phyloP scores from a whole-genome alignment of 2,797 vertebrate species.

The Cuniculus paca region DNA sequence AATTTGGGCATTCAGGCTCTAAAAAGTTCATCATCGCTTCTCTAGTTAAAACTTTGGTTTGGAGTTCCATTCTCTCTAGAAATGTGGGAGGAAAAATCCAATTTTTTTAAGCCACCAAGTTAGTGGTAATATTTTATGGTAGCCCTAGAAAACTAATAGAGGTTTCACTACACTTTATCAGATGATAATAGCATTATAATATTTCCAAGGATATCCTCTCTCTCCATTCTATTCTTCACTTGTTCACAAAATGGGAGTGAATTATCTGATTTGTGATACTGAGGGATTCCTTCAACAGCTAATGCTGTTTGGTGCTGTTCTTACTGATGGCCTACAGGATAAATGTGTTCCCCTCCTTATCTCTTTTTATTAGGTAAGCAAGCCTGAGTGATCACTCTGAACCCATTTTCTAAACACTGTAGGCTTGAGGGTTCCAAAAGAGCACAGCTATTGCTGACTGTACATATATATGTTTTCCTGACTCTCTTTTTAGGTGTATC shows the following conservation, averaged over 20 bases:
- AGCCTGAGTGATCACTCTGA: not conserved
- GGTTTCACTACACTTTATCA: not conserved
- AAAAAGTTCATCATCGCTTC: not conserved
- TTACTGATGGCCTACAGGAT: not conserved
- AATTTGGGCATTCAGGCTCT: not conserved
- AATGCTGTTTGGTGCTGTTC: not conserved
- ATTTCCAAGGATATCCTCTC: not conserved
- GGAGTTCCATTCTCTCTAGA: not conserved
- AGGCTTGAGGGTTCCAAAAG: not conserved
- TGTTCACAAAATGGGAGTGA: not conserved
- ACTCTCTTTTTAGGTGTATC: not conserved
- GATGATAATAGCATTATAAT: not conserved
- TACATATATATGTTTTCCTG: not conserved
- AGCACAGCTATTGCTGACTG: not conserved
- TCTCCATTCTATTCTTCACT: not conserved
- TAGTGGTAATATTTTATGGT: not conserved
- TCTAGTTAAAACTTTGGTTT: not conserved
- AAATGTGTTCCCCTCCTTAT: not conserved
- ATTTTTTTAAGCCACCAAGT: not conserved
- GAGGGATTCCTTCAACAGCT: not conserved
- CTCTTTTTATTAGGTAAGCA: not conserved
- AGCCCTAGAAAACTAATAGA: not conserved
- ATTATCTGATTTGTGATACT: not conserved
- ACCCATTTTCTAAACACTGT: not conserved
- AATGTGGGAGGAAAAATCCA: not conserved